Percentiles rank a stretch among this genome's conserved stretches.
These are phyloP conservation scores for Chromoteleia sp. DNA, from an alignment of 2,888 invertebrate genomes.

Conservation along the genomic window DNA sequence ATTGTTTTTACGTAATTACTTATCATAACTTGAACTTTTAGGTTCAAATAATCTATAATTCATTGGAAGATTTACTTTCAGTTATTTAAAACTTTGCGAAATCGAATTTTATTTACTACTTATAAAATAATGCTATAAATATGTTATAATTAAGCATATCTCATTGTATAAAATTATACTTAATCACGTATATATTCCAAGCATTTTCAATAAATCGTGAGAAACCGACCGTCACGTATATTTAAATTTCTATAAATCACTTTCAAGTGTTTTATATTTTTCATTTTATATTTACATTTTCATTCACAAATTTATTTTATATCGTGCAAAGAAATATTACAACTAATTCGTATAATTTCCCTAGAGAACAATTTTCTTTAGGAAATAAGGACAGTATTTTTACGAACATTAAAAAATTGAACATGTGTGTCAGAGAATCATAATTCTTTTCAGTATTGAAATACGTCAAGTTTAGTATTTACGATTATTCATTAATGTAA, in stretches of 20 bases:
- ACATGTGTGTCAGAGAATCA: too few species aligned
- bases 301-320: too few species aligned
- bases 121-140: constrained; percentile 7
- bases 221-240: background rate
- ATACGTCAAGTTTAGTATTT: background rate
- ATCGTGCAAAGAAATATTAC: too few species aligned
- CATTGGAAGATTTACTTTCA: constrained; percentile 19
- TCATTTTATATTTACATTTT: too few species aligned
- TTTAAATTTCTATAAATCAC: background rate
- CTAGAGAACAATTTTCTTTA: too few species aligned
- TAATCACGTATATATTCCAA: constrained; percentile 8
- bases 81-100: constrained; percentile 20
- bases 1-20: background rate
- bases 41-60: constrained; percentile 7
- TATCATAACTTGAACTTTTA: constrained; percentile 10
- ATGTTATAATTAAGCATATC: constrained; percentile 14
- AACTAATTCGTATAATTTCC: too few species aligned
- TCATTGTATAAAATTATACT: constrained; percentile 9
- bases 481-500: constrained; percentile 4
- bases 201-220: background rate
- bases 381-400: too few species aligned
- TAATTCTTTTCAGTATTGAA: background rate
- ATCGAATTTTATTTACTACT: constrained; percentile 15
- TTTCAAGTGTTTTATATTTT: too few species aligned
- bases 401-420: too few species aligned